Evolutionary conservation across 2,113 vertebrate genomes (phyloP), one percentile per base, ranked within the genome.

Genomic region (Etia nguti): DNA sequence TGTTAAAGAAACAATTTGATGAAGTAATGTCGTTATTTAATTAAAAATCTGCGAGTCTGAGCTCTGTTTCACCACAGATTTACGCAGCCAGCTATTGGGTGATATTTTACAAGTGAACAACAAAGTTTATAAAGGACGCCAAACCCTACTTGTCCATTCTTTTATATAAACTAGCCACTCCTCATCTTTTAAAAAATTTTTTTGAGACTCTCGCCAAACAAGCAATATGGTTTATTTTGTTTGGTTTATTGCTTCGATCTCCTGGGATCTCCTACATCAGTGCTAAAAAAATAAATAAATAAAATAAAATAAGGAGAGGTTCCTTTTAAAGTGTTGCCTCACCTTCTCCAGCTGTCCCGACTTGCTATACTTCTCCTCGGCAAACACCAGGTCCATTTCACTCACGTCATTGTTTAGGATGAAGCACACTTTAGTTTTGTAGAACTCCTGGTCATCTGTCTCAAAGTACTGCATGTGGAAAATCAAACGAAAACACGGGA

Each of bases 341-440:
- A 99, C 99, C 98, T 99, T 99, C 93, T 99, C 99, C 95, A 99
- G 95, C 87, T 99, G 99, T 89, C 99, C 99, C 2, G 96, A 97
- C 95, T 97, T 98, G 95, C 96, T 98, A 80, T 99, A 99, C 91
- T 98, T 99, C 94, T 99, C 99, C 94, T 99, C 99, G 55, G 99
- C 98, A 92, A 99, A 99, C 89, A 99, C 97, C 89, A 99, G 95
- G 93, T 99, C 98, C 97, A 99, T 99, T 92, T 99, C 98, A 85
- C 97, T 98, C 94, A 99, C 97, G 93, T 99, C 99, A 94, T 99
- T 99, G 95, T 99, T 98, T 90, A 99, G 96, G 93, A 99, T 98
- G 95, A 99, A 99, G 95, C 98, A 99, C 85, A 99, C 99, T 96
- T 99, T 99, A 89, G 98, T 99, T 96, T 99, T 99, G 95, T 98